Evolutionary conservation across 2,888 invertebrate species (phyloP).

Genomic region (Zhuqinia jingwanae): DNA sequence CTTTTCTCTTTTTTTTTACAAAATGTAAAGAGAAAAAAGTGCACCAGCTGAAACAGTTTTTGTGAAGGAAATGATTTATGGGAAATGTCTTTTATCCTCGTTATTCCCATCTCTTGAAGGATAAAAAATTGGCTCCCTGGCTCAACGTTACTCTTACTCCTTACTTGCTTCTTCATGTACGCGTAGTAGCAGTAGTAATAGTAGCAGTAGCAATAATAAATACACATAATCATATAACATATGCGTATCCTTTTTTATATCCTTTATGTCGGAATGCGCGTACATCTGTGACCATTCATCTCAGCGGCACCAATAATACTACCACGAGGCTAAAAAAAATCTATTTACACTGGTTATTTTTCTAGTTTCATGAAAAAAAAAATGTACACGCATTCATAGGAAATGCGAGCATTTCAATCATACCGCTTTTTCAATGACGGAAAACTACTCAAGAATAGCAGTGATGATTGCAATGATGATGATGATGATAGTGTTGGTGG

Average conservation of each 20-base stretch:
- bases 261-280: background rate
- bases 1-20: constrained; percentile 14
- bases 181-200: no score
- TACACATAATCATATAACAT: constrained; percentile 22
- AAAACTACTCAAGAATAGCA: background rate
- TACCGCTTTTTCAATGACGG: constrained; percentile 26
- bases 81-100: constrained; percentile 66
- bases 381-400: background rate
- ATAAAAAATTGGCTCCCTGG: constrained; percentile 2
- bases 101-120: constrained; percentile 50
- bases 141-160: background rate
- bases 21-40: constrained; percentile 33
- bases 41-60: constrained; percentile 64
- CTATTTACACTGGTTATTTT: constrained; percentile 25
- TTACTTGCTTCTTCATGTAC: constrained; percentile 5
- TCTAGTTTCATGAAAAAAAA: background rate
- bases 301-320: background rate
- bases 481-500: background rate
- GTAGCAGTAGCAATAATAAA: constrained; percentile 21
- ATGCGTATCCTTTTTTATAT: constrained; percentile 22
- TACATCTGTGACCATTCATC: constrained; percentile 55
- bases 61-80: constrained; percentile 59
- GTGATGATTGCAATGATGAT: background rate
- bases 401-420: constrained; percentile 30
- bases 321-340: constrained; percentile 37